Evolutionary conservation across 2,797 vertebrate species (phyloP).

Genomic region (Psittacula echo): DNA sequence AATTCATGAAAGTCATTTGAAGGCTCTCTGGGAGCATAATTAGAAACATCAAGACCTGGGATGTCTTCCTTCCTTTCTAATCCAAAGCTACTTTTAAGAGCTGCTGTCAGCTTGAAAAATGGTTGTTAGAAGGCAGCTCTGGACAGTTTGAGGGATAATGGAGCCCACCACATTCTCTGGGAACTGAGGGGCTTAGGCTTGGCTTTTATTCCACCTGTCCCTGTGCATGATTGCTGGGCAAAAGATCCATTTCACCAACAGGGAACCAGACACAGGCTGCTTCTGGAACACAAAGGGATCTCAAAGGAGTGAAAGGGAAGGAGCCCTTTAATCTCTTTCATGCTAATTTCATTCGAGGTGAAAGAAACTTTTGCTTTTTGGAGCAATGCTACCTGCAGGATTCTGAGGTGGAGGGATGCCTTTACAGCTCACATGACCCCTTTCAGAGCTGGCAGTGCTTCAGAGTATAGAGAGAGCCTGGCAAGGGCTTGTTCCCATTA

Average conservation of each 20-base stretch:
- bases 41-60: slow-evolving; percentile 61
- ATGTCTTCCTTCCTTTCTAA: slow-evolving; percentile 49
- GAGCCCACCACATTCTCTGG: neutral
- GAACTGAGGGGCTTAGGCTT: neutral
- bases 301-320: neutral
- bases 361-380: neutral
- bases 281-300: neutral
- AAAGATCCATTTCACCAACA: neutral
- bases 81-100: slow-evolving; percentile 33
- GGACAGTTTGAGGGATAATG: neutral
- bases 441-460: neutral
- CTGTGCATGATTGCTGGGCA: neutral
- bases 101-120: slow-evolving; percentile 27
- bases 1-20: slow-evolving; percentile 58
- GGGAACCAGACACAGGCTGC: neutral
- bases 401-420: neutral
- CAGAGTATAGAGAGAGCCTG: neutral
- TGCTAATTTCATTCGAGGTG: neutral
- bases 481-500: neutral
- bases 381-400: neutral
- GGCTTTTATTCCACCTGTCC: neutral
- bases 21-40: slow-evolving; percentile 58
- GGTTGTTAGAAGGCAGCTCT: slow-evolving; percentile 13
- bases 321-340: neutral
- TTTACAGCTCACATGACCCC: neutral